Evolutionary conservation across 1,140 invertebrate genomes (phyloP).

Genomic region (Pentalonia nigronervosa): DNA sequence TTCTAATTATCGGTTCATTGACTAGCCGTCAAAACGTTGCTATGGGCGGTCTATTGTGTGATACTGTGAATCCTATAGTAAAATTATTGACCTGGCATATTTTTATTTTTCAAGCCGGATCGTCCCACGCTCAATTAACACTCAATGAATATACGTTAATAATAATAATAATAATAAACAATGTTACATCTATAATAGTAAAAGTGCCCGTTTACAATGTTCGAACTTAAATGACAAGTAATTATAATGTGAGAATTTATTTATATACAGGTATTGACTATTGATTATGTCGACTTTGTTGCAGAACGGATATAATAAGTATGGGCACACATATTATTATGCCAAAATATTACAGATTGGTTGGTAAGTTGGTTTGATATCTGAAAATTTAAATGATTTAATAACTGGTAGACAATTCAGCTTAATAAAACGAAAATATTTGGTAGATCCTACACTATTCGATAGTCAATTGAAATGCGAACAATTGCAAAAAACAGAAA

Average conservation of each 20-base stretch:
- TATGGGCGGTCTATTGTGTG: conserved; percentile 56
- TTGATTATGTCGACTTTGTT: not conserved
- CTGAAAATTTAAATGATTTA: not conserved
- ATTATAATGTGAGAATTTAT: conserved; percentile 3
- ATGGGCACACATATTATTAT: not conserved
- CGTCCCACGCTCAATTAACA: conserved; percentile 57
- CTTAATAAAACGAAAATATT: not conserved
- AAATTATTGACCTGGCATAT: conserved; percentile 48
- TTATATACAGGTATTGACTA: not conserved
- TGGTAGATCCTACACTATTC: not conserved
- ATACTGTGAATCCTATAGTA: conserved; percentile 31
- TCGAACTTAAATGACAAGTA: conserved; percentile 3
- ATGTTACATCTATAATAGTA: conserved; percentile 12
- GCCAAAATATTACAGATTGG: not conserved
- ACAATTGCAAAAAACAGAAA: too few species aligned
- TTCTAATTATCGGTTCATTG: conserved; percentile 58
- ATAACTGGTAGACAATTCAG: not conserved
- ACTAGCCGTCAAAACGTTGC: conserved; percentile 56
- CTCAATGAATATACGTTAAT: conserved; percentile 4
- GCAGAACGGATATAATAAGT: not conserved
- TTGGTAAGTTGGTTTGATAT: not conserved
- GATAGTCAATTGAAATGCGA: too few species aligned
- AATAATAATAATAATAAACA: conserved; percentile 27
- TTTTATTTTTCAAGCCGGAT: conserved; percentile 40
- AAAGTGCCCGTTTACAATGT: not conserved